Percentiles rank a stretch among this genome's conserved stretches.
These are phyloP conservation scores for Athene noctua DNA, from an alignment of 2,113 vertebrate genomes.

Conservation along the genomic window DNA sequence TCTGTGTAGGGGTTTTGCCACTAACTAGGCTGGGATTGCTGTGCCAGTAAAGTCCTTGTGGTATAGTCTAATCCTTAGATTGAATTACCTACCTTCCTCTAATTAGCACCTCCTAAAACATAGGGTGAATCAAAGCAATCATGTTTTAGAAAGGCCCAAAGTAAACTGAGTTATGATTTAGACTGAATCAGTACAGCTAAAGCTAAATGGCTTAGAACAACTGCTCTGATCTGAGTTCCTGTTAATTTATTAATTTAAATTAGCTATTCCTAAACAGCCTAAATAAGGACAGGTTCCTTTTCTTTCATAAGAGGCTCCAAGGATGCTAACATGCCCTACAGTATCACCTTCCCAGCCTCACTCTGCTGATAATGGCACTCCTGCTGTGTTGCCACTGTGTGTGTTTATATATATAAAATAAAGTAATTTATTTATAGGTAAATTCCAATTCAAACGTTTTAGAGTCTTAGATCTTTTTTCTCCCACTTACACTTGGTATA, in stretches of 20 bases:
- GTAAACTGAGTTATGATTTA: neutral
- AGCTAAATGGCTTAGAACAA: neutral
- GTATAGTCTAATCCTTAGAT: neutral
- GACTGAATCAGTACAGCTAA: neutral
- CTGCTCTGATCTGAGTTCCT: neutral
- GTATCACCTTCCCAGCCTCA: neutral
- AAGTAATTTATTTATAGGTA: neutral
- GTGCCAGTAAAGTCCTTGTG: neutral
- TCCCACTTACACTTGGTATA: neutral
- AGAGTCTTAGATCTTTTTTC: neutral
- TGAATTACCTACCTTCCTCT: slow-evolving; percentile 15
- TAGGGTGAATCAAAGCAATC: neutral
- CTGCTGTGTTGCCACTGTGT: neutral
- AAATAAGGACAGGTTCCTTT: neutral
- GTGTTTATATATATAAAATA: neutral
- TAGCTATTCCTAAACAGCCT: neutral
- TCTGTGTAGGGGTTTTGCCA: neutral
- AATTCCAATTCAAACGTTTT: neutral
- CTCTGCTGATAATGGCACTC: neutral
- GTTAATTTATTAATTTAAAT: neutral
- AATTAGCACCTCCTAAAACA: slow-evolving; percentile 24
- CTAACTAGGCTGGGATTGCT: neutral
- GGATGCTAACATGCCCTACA: neutral
- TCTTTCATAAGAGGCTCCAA: neutral
- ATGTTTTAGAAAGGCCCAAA: neutral